Conservation (phyloP, 2,113 vertebrate genomes). For the Cinclus cinclus region DNA sequence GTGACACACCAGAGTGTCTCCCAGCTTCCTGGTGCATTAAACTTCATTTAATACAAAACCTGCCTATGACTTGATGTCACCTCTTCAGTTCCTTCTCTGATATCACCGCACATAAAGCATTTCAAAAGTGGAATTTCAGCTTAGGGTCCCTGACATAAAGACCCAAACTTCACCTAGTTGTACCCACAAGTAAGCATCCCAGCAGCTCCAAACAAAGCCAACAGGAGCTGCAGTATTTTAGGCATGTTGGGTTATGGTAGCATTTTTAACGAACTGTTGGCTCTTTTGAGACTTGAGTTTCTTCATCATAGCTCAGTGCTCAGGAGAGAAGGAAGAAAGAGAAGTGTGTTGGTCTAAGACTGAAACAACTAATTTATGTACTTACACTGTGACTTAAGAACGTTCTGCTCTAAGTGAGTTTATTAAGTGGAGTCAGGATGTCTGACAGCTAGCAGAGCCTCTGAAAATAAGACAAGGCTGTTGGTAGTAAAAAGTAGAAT, state of each 20-base stretch:
- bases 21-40: constrained; percentile 1
- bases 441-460: constrained; percentile 71
- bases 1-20: not conserved
- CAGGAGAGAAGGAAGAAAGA: constrained; percentile 44
- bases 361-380: constrained; percentile 73
- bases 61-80: not conserved
- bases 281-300: constrained; percentile 26
- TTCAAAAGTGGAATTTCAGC: not conserved
- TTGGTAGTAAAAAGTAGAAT: constrained; percentile 68
- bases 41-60: not conserved
- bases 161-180: not conserved
- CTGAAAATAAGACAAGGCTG: constrained; percentile 68
- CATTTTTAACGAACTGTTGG: constrained; percentile 36
- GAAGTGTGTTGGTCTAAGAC: constrained; percentile 48
- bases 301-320: constrained; percentile 18
- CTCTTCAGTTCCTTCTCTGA: not conserved
- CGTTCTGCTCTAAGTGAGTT: constrained; percentile 68
- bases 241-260: not conserved
- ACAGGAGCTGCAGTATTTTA: not conserved
- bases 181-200: not conserved
- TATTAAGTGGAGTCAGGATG: constrained; percentile 78
- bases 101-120: not conserved
- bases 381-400: constrained; percentile 70
- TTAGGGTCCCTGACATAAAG: not conserved
- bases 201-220: not conserved